phyloP scores from a whole-genome alignment of 2,797 vertebrate genomes.

The Nyctibius grandis region DNA sequence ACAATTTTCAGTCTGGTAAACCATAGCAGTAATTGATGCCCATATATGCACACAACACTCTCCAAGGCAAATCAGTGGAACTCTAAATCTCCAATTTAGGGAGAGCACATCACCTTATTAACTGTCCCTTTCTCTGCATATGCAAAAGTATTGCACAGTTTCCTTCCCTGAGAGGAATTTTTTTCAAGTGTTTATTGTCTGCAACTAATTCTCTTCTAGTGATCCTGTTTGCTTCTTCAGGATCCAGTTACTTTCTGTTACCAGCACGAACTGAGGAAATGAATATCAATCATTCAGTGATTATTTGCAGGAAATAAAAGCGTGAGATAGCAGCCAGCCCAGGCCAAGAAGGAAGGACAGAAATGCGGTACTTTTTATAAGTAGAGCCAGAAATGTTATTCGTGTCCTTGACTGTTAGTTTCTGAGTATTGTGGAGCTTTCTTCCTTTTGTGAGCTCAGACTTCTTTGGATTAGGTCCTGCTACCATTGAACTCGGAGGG shows the following conservation, averaged over 20 bases:
- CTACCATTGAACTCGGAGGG: background rate
- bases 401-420: background rate
- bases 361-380: background rate
- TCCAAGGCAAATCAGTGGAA: background rate
- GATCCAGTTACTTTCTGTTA: slow-evolving; percentile 4
- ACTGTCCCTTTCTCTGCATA: background rate
- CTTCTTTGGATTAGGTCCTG: background rate
- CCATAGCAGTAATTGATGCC: background rate
- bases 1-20: background rate
- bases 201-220: background rate
- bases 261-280: slow-evolving; percentile 12
- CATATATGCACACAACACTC: background rate
- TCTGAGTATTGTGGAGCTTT: background rate
- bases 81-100: background rate
- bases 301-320: slow-evolving; percentile 40
- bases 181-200: background rate
- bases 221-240: background rate
- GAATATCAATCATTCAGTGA: background rate
- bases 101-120: background rate
- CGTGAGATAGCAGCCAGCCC: background rate
- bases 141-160: background rate
- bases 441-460: background rate
- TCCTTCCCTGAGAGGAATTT: background rate
- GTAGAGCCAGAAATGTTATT: background rate
- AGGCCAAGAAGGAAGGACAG: slow-evolving; percentile 3